phyloP scores from a whole-genome alignment of 1,140 invertebrate genomes.

The Drosophila tsacasi region DNA sequence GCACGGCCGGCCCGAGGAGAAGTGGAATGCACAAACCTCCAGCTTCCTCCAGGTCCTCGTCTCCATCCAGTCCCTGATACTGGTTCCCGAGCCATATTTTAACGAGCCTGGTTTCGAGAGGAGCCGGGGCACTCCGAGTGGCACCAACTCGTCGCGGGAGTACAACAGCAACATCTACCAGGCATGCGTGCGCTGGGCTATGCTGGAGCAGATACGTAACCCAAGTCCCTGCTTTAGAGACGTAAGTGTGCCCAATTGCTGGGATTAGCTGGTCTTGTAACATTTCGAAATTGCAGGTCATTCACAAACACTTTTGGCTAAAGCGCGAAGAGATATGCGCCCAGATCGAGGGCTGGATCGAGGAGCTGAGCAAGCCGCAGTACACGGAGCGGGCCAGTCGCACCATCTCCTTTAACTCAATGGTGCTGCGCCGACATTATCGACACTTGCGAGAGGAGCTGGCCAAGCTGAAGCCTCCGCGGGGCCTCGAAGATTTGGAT shows the following conservation, averaged over 20 bases:
- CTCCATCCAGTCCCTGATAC: constrained; percentile 97
- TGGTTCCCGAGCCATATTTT: constrained; percentile 98
- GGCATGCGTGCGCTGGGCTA: constrained; percentile 97
- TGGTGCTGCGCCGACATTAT: constrained; percentile 92
- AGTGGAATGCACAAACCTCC: constrained; percentile 98
- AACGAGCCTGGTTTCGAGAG: constrained; percentile 99
- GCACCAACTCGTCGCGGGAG: constrained; percentile 94
- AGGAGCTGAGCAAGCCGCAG: constrained; percentile 91
- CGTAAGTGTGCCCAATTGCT: constrained; percentile 85
- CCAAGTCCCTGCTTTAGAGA: constrained; percentile 97
- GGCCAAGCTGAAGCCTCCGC: constrained; percentile 91
- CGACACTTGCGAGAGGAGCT: constrained; percentile 92
- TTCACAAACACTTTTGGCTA: constrained; percentile 97
- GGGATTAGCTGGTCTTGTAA: background rate
- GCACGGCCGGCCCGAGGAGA: constrained; percentile 99
- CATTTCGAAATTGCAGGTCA: constrained; percentile 87
- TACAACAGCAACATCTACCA: constrained; percentile 98
- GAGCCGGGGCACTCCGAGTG: constrained; percentile 94
- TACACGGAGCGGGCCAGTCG: constrained; percentile 90
- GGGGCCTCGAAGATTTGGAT: constrained; percentile 89
- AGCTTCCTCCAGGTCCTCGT: constrained; percentile 98
- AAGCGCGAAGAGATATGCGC: constrained; percentile 95
- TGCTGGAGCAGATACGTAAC: constrained; percentile 96
- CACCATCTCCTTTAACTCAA: constrained; percentile 91
- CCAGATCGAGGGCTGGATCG: constrained; percentile 96